phyloP scores from a whole-genome alignment of 2,113 vertebrate species.

The Orycteropus afer region DNA sequence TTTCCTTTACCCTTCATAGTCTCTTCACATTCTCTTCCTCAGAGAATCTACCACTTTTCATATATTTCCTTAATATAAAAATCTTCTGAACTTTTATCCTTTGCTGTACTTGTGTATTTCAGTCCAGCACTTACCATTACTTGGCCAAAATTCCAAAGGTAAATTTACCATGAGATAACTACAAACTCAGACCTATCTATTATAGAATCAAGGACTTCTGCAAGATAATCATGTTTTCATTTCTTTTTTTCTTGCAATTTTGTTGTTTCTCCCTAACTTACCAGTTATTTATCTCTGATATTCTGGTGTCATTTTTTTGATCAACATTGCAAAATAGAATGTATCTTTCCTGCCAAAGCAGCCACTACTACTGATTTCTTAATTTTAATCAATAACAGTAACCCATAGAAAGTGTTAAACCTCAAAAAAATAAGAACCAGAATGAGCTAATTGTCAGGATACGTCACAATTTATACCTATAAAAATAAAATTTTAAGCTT shows the following conservation, averaged over 20 bases:
- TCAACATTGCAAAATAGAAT: not conserved
- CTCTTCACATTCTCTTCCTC: not conserved
- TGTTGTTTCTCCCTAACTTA: not conserved
- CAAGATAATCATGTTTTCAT: not conserved
- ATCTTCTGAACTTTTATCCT: not conserved
- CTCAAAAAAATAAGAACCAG: not conserved
- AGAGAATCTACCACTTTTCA: not conserved
- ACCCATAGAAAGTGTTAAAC: not conserved
- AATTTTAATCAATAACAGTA: not conserved
- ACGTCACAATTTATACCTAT: not conserved
- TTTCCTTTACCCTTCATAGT: not conserved
- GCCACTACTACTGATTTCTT: not conserved
- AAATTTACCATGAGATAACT: not conserved
- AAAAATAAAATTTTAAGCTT: not conserved
- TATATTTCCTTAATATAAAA: not conserved
- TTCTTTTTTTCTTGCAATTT: not conserved
- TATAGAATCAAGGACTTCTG: not conserved
- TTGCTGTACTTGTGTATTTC: not conserved
- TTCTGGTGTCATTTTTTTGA: not conserved
- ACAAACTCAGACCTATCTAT: not conserved
- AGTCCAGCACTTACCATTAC: not conserved
- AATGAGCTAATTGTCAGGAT: not conserved
- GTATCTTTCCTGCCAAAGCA: slow-evolving; percentile 11
- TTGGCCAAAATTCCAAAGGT: not conserved
- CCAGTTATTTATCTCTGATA: not conserved